Evolutionary conservation across 2,113 vertebrate species (phyloP).

Genomic region (Lagopus leucura): DNA sequence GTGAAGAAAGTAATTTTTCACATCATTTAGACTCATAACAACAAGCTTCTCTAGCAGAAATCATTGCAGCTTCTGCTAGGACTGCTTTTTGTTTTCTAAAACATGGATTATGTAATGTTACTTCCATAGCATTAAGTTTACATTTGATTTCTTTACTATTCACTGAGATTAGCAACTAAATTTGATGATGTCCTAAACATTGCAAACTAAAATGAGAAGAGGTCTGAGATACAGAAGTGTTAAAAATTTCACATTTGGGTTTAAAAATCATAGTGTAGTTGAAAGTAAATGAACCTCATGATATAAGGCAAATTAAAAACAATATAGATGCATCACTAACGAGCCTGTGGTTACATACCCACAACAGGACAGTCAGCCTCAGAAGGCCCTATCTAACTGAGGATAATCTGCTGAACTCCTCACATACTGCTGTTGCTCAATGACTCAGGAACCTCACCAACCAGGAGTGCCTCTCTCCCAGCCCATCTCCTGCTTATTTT

Average conservation of each 20-base stretch:
- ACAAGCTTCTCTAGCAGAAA: not conserved
- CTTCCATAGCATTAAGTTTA: not conserved
- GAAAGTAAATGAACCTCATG: not conserved
- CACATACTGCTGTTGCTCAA: not conserved
- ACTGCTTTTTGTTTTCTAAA: not conserved
- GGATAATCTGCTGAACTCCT: not conserved
- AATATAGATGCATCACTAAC: not conserved
- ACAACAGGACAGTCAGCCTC: not conserved
- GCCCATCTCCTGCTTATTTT: not conserved
- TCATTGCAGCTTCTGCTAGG: not conserved
- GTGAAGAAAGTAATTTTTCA: not conserved
- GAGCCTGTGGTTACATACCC: slow-evolving; percentile 39
- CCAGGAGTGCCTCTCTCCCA: not conserved
- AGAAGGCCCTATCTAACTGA: not conserved
- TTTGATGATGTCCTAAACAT: not conserved
- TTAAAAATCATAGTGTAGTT: slow-evolving; percentile 8
- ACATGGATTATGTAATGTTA: not conserved
- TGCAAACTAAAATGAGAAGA: slow-evolving; percentile 15
- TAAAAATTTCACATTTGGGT: slow-evolving; percentile 64
- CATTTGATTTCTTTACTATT: slow-evolving; percentile 25
- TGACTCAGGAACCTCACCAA: not conserved
- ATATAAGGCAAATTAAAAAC: slow-evolving; percentile 22
- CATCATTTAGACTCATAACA: not conserved
- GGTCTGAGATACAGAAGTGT: not conserved
- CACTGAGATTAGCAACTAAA: slow-evolving; percentile 22